Conservation (phyloP, 2,113 vertebrate genomes). For the Progne subis region DNA sequence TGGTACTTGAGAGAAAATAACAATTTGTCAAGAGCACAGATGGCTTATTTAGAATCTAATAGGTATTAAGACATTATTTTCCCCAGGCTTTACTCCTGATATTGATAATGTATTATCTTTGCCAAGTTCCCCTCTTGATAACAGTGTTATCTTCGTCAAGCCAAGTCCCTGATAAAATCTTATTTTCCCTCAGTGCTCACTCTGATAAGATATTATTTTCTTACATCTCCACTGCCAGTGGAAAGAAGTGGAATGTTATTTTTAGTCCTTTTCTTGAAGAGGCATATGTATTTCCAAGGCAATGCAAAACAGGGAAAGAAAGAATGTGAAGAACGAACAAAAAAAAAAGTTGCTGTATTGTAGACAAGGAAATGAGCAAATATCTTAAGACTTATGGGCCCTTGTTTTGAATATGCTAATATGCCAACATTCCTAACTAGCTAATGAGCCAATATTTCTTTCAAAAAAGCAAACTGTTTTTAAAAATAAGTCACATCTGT, state of each 20-base stretch:
- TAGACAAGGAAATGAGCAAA: neutral
- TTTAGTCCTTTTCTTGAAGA: neutral
- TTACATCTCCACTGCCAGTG: slow-evolving; percentile 19
- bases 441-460: neutral
- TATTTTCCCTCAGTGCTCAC: slow-evolving; percentile 23
- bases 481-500: neutral
- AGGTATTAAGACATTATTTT: slow-evolving; percentile 69
- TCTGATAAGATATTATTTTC: slow-evolving; percentile 58
- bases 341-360: neutral
- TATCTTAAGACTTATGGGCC: neutral
- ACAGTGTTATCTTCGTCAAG: slow-evolving; percentile 59
- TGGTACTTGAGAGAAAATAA: slow-evolving; percentile 49
- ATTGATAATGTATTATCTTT: slow-evolving; percentile 67
- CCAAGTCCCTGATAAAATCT: slow-evolving; percentile 66
- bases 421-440: neutral
- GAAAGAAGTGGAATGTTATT: neutral
- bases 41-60: slow-evolving; percentile 66
- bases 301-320: neutral
- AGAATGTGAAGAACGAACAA: neutral
- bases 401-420: slow-evolving; percentile 38
- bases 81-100: slow-evolving; percentile 62
- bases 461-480: neutral
- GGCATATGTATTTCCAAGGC: neutral
- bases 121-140: slow-evolving; percentile 65
- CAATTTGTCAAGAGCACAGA: slow-evolving; percentile 60